A percentile compares a stretch with the other conserved stretches of the same genome.
phyloP scores from a whole-genome alignment of 2,888 invertebrate species.

The Aplocera efformata region DNA sequence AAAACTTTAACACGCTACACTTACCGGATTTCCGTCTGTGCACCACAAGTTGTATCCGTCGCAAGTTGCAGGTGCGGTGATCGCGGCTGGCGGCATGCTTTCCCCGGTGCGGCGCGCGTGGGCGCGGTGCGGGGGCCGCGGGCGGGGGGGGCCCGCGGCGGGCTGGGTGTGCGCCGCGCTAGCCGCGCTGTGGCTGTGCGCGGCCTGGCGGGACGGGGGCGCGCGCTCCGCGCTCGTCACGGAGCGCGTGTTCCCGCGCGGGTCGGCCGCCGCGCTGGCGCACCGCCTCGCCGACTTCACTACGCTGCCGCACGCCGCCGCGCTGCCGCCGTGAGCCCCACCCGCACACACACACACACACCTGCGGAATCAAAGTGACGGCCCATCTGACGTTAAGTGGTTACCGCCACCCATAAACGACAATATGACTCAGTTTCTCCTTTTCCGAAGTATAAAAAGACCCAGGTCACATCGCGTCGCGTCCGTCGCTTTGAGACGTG shows the following conservation, averaged over 20 bases:
- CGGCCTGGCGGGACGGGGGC: conserved; percentile 6
- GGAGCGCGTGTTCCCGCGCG: conserved; percentile 26
- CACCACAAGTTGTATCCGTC: too few relatives aligned
- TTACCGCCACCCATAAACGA: too few relatives aligned
- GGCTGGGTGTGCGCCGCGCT: not conserved
- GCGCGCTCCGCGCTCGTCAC: conserved; percentile 21
- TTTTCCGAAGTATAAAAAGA: too few relatives aligned
- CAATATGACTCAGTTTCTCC: too few relatives aligned
- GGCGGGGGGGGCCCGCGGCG: conserved; percentile 1
- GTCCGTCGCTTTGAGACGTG: too few relatives aligned
- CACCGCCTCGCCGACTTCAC: conserved; percentile 54
- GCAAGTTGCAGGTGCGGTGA: not conserved
- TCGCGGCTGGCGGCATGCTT: not conserved
- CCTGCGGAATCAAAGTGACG: not conserved
- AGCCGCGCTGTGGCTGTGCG: conserved; percentile 6
- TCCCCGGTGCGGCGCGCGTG: not conserved
- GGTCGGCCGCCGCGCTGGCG: conserved; percentile 33
- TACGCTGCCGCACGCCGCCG: conserved; percentile 38
- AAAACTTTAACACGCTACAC: too few relatives aligned
- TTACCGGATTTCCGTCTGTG: too few relatives aligned
- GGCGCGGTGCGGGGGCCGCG: not conserved
- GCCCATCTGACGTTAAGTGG: not conserved
- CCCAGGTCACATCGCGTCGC: too few relatives aligned
- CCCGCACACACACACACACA: not conserved
- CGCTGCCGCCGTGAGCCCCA: conserved; percentile 5